Evolutionary conservation across 2,888 invertebrate genomes (phyloP).

Genomic region (Pseudococcus longispinus): DNA sequence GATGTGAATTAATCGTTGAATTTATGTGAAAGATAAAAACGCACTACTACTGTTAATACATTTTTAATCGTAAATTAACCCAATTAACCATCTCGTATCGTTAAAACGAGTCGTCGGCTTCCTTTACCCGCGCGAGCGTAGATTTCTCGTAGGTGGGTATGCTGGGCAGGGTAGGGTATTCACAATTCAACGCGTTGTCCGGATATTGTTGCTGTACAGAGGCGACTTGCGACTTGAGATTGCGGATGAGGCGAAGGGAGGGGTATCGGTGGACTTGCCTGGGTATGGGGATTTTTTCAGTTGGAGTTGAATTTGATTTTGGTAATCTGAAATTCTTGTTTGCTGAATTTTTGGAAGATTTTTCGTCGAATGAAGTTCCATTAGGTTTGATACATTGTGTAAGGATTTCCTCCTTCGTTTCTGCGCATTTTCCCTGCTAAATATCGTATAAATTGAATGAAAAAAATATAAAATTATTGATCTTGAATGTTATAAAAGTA

Average conservation of each 20-base stretch:
- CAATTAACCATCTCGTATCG: slow-evolving; percentile 29
- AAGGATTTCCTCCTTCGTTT: too few relatives aligned
- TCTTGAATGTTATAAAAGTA: too few relatives aligned
- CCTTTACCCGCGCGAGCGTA: background rate
- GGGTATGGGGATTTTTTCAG: too few relatives aligned
- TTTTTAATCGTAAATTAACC: slow-evolving; percentile 45
- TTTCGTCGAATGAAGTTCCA: too few relatives aligned
- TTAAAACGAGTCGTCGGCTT: slow-evolving; percentile 23
- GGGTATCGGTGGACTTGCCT: background rate
- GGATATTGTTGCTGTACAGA: background rate
- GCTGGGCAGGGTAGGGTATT: background rate
- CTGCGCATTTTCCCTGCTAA: too few relatives aligned
- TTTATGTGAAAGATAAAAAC: slow-evolving; percentile 44
- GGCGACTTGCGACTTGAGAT: background rate
- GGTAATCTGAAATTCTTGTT: too few relatives aligned
- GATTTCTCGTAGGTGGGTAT: background rate
- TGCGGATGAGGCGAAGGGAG: background rate
- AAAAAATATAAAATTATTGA: too few relatives aligned
- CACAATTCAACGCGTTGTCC: background rate
- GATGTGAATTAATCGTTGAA: slow-evolving; percentile 21
- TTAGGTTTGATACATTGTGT: too few relatives aligned
- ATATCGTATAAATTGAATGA: too few relatives aligned
- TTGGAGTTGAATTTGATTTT: background rate
- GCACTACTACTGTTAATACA: slow-evolving; percentile 17
- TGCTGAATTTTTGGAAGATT: too few relatives aligned